These are phyloP conservation scores for Myiagra hebetior DNA, from an alignment of 2,113 vertebrate genomes.

Conservation along the genomic window DNA sequence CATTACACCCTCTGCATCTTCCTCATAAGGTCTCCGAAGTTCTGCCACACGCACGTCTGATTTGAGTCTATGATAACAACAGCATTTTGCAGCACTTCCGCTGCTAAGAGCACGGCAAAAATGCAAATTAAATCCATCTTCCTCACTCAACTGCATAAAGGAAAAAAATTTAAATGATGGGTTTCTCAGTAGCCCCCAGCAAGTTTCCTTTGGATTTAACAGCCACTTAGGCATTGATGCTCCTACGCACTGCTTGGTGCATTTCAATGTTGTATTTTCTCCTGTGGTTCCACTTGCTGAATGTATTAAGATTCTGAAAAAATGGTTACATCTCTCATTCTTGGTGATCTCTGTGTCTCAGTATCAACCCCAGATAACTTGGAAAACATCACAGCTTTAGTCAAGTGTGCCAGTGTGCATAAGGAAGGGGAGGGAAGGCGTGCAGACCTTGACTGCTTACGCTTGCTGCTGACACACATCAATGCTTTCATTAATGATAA, in stretches of 20 bases:
- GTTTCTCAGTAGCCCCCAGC: constrained; percentile 13
- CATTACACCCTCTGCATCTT: background rate
- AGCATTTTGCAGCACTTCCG: background rate
- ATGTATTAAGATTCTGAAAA: background rate
- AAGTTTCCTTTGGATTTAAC: background rate
- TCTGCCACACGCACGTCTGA: background rate
- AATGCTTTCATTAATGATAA: background rate
- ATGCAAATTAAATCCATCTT: constrained; percentile 38
- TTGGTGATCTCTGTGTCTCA: background rate
- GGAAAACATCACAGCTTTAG: background rate
- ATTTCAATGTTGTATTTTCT: background rate
- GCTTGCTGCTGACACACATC: background rate
- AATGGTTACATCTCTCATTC: background rate
- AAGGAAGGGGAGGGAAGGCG: background rate
- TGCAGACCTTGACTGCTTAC: background rate
- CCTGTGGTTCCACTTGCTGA: background rate
- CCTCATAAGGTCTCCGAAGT: background rate
- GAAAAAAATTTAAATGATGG: background rate
- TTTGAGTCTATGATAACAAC: background rate
- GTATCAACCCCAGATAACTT: background rate
- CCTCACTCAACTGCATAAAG: background rate
- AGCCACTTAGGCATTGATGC: background rate
- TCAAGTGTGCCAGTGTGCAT: background rate
- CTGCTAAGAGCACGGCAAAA: background rate
- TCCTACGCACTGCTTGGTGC: background rate